Evolutionary conservation across 2,888 invertebrate species (phyloP).

Genomic region (Fabriciana adippe): DNA sequence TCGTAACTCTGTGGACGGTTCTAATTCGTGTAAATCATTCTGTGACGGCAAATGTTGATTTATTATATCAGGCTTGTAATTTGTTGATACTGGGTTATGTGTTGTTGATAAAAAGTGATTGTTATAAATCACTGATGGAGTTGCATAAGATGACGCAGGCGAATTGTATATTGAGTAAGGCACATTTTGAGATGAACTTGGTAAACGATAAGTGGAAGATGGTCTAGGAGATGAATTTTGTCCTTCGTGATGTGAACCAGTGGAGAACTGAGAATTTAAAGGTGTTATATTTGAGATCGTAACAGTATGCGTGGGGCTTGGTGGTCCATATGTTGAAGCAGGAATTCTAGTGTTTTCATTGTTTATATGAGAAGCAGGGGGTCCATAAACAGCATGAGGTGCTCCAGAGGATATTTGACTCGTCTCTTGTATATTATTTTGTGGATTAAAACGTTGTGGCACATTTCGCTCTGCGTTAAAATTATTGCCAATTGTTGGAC

Average conservation of each 20-base stretch:
- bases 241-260: constrained; percentile 41
- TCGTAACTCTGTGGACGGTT: constrained; percentile 55
- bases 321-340: constrained; percentile 61
- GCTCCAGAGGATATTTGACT: constrained; percentile 52
- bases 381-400: constrained; percentile 63
- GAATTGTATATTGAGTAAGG: constrained; percentile 45
- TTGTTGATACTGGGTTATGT: constrained; percentile 51
- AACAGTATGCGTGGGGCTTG: constrained; percentile 59
- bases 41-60: constrained; percentile 58
- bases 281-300: constrained; percentile 63
- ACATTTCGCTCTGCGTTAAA: constrained; percentile 54
- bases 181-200: constrained; percentile 46
- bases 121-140: constrained; percentile 45
- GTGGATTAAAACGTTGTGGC: constrained; percentile 55
- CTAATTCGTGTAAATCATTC: constrained; percentile 52
- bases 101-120: constrained; percentile 49
- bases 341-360: constrained; percentile 47
- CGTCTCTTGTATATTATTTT: constrained; percentile 47
- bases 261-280: constrained; percentile 59
- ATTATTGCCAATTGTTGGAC: constrained; percentile 61
- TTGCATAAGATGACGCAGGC: constrained; percentile 46
- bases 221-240: constrained; percentile 41
- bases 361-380: constrained; percentile 46
- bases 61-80: constrained; percentile 51
- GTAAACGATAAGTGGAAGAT: constrained; percentile 33